These are phyloP conservation scores for Mechanitis mazaeus DNA, from an alignment of 2,888 invertebrate genomes.

Conservation along the genomic window DNA sequence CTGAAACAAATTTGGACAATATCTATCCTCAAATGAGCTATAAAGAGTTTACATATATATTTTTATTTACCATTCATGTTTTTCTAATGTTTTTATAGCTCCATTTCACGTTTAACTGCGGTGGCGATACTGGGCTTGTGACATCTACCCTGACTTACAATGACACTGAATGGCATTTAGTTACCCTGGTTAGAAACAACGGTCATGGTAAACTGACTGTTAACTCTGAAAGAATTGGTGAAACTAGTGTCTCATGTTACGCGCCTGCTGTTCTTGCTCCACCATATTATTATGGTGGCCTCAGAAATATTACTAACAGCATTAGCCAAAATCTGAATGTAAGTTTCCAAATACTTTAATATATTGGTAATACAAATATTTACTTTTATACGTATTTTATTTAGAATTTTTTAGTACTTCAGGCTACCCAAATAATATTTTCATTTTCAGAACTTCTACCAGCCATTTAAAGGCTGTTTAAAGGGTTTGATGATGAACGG, in stretches of 20 bases:
- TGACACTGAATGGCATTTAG: slow-evolving; percentile 88
- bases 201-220: slow-evolving; percentile 81
- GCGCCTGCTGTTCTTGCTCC: slow-evolving; percentile 77
- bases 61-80: not conserved
- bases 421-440: too few species aligned
- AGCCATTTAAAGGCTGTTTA: slow-evolving; percentile 90
- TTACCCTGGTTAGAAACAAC: slow-evolving; percentile 79
- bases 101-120: slow-evolving; percentile 83
- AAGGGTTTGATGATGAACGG: slow-evolving; percentile 84
- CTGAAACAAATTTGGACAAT: too few species aligned
- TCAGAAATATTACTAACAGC: slow-evolving; percentile 64
- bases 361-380: not conserved
- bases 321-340: slow-evolving; percentile 46
- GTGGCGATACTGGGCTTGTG: slow-evolving; percentile 78
- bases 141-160: slow-evolving; percentile 77
- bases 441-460: slow-evolving; percentile 72
- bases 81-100: slow-evolving; percentile 62
- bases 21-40: too few species aligned
- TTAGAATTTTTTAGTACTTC: too few species aligned
- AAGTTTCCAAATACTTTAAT: slow-evolving; percentile 17
- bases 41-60: too few species aligned
- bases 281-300: slow-evolving; percentile 90
- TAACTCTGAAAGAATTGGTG: slow-evolving; percentile 75
- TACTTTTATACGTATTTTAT: too few species aligned
- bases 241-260: slow-evolving; percentile 65